Evolutionary conservation across 1,140 invertebrate species (phyloP), one percentile per base, ranked within the genome.

Genomic region (Lepidotrigona ventralis): DNA sequence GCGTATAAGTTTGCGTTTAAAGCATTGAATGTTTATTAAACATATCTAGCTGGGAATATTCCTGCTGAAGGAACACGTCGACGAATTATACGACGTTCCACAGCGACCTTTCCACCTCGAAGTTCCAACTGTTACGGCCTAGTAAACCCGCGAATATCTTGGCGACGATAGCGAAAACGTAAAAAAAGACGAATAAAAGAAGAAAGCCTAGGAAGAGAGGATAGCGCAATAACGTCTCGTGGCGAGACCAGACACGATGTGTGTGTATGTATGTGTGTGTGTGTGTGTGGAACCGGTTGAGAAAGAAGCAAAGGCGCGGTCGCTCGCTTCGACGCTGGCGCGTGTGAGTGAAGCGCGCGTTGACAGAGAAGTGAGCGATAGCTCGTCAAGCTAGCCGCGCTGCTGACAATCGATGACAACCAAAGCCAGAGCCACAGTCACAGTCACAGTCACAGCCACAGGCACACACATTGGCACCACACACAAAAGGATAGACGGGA

Each of bases 331-430:
- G 17, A 14, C 51, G n/a, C 39, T 66, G 70, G 77, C 79, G 68
- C 80, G 80, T 69, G 79, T 82, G 77, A 58, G 64, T 79, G 70
- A 79, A 72, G 63, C 73, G 60, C 82, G 89, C 86, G 90, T 90
- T 85, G 89, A 90, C 88, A 87, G 85, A 63, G 72, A 85, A 80
- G 85, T 87, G 90, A 90, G 76, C 83, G 88, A 90, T 91, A 83
- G 87, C 86, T 90, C 87, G 89, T 91, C 90, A 90, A 85, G 82
- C 80, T 84, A 76, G 81, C 78, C 68, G 81, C 71, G 81, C 82
- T 70, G 71, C 83, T 86, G 87, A 87, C 87, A 91, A 80, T 72
- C 85, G 90, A 91, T 90, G 90, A 91, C 86, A 90, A 69, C 46
- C 83, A 46, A 85, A 81, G 82, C 58, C 82, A 63, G 84, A 72